phyloP scores from a whole-genome alignment of 2,888 invertebrate genomes.

The Latrodectus elegans region DNA sequence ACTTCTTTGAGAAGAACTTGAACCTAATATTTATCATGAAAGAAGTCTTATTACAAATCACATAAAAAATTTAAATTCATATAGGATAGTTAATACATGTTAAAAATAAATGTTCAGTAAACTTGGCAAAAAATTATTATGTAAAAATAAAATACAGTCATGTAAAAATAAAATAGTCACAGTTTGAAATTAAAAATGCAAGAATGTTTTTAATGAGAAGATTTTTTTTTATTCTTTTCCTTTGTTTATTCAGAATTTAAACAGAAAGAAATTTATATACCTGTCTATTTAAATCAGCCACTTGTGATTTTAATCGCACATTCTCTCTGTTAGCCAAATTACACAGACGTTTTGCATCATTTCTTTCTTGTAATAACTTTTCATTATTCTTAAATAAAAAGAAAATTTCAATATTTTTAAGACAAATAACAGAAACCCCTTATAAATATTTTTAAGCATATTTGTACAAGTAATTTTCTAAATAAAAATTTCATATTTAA shows the following conservation, averaged over 20 bases:
- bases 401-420: not conserved
- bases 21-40: slow-evolving; percentile 75
- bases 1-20: slow-evolving; percentile 86
- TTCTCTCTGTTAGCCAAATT: slow-evolving; percentile 86
- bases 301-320: slow-evolving; percentile 83
- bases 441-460: not conserved
- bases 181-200: too few relatives aligned
- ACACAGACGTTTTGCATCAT: slow-evolving; percentile 83
- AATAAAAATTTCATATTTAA: too few relatives aligned
- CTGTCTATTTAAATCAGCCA: slow-evolving; percentile 88
- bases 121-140: too few relatives aligned
- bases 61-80: too few relatives aligned
- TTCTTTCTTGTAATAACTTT: slow-evolving; percentile 80
- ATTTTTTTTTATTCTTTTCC: too few relatives aligned
- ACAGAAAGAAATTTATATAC: slow-evolving; percentile 76
- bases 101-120: too few relatives aligned
- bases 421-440: not conserved
- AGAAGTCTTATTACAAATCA: too few relatives aligned
- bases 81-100: too few relatives aligned
- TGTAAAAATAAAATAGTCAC: too few relatives aligned
- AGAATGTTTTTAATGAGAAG: too few relatives aligned
- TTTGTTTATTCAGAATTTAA: not conserved
- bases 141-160: too few relatives aligned
- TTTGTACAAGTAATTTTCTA: not conserved
- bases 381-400: slow-evolving; percentile 61